Conservation (phyloP, 2,113 vertebrate species). For the Gnathonemus longibarbis region DNA sequence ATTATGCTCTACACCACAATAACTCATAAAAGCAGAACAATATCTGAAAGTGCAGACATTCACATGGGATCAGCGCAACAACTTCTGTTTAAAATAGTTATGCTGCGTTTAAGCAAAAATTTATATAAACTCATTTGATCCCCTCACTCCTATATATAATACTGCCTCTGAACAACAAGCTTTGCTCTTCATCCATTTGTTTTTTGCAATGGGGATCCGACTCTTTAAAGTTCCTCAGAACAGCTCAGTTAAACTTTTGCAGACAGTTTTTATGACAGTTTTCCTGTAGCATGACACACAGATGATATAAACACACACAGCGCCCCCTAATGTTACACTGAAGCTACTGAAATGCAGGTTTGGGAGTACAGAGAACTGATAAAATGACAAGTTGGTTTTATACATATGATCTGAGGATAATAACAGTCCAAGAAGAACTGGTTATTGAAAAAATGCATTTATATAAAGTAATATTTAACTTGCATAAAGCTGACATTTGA, state of each 20-base stretch:
- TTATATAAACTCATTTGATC: conserved; percentile 3
- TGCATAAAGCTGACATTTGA: neutral
- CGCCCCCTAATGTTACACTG: conserved; percentile 61
- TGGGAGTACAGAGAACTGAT: conserved; percentile 6
- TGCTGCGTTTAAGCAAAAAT: neutral
- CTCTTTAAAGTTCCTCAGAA: neutral
- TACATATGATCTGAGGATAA: neutral
- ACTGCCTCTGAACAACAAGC: neutral
- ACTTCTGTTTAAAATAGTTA: neutral
- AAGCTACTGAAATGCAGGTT: conserved; percentile 44
- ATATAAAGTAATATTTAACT: neutral
- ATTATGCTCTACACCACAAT: neutral
- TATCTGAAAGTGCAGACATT: neutral
- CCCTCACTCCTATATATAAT: neutral
- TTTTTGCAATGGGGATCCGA: conserved; percentile 12
- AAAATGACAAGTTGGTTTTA: neutral
- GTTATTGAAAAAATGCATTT: neutral
- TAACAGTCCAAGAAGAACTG: neutral
- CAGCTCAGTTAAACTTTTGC: neutral
- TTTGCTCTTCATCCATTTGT: neutral
- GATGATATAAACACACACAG: conserved; percentile 58
- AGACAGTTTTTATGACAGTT: neutral
- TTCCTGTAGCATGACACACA: neutral
- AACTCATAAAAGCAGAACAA: neutral
- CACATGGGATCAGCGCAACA: neutral